phyloP scores from a whole-genome alignment of 2,888 invertebrate genomes.

The Dolomedes plantarius region DNA sequence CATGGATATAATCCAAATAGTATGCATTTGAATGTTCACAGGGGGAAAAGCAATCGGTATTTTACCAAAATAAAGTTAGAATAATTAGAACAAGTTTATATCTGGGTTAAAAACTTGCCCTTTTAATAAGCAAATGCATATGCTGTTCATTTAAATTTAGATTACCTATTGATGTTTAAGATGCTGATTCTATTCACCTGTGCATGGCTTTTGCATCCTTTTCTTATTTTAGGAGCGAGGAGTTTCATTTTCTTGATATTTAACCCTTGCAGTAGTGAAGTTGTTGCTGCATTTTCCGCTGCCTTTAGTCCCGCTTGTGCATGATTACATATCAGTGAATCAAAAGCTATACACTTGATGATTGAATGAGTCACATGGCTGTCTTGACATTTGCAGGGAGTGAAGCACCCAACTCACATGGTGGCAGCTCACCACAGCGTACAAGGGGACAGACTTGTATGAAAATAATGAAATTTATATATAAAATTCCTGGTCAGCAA shows the following conservation, averaged over 20 bases:
- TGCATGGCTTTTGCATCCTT: constrained; percentile 70
- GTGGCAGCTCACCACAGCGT: constrained; percentile 69
- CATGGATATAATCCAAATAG: too few species aligned
- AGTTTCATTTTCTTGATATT: constrained; percentile 67
- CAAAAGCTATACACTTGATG: constrained; percentile 25
- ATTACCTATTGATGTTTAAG: not conserved
- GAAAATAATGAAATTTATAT: constrained; percentile 34
- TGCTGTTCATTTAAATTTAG: too few species aligned
- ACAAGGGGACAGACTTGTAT: constrained; percentile 72
- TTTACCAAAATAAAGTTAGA: too few species aligned
- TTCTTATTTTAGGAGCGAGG: constrained; percentile 70
- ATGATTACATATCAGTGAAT: constrained; percentile 29
- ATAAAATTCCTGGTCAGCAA: constrained; percentile 46
- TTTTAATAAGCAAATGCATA: too few species aligned
- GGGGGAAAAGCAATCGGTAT: too few species aligned
- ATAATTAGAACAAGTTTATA: too few species aligned
- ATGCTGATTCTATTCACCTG: not conserved
- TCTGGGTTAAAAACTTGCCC: too few species aligned
- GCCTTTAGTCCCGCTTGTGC: constrained; percentile 64
- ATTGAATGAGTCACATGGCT: constrained; percentile 29
- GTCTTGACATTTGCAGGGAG: constrained; percentile 64
- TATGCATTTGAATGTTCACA: too few species aligned
- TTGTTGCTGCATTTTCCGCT: constrained; percentile 38
- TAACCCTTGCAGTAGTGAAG: constrained; percentile 56
- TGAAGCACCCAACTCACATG: constrained; percentile 63